Base-by-base conservation (phyloP, 92 coral and sea anemone species). In the Nematostella vectensis region DNA sequence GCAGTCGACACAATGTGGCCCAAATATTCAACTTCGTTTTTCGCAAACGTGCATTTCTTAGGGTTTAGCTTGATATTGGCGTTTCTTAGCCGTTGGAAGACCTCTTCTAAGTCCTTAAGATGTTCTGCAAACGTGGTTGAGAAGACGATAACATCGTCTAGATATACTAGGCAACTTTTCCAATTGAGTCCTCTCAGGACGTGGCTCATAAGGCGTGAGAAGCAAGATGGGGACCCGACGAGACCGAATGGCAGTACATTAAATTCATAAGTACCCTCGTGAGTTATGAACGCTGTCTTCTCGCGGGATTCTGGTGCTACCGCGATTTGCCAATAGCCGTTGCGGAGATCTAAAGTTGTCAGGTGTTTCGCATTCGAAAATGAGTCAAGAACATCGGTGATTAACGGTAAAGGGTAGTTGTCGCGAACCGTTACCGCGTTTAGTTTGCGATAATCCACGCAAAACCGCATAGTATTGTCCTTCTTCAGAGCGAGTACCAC, bases 21-120 rank as follows among this genome's bases (percentile, higher is more conserved):
- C n/a, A 71, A 54, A 48, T 61, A 71, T 1, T 48, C 25, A 0
- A 82, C 82, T 2, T 58, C 40, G 26, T 18, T 20, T 40, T 69
- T 59, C 0, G 65, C 76, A n/a, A 80, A 75, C 10, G 48, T 29
- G 28, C 88, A 75, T 40, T 80, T 80, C 22, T 48, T 62, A 0
- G 76, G 76, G 27, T 75, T 75, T n/a, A 80, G 65, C 2, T 70
- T 68, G 6, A 82, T 58, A 29, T 61, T 66, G 19, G 83, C 89
- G 0, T 53, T 54, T 4, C 76, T 55, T 19, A 76, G 73, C 18
- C 82, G 70, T 18, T 60, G 29, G 13, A 75, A 62, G 6, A 75
- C 82, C 15, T 28, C 20, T 21, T 43, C 68, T 8, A 78, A 29
- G 12, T 50, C 69, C 16, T 15, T 31, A 17, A 78, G 19, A 29